Conservation (phyloP, 2,113 vertebrate species). For the Ursus arctos region DNA sequence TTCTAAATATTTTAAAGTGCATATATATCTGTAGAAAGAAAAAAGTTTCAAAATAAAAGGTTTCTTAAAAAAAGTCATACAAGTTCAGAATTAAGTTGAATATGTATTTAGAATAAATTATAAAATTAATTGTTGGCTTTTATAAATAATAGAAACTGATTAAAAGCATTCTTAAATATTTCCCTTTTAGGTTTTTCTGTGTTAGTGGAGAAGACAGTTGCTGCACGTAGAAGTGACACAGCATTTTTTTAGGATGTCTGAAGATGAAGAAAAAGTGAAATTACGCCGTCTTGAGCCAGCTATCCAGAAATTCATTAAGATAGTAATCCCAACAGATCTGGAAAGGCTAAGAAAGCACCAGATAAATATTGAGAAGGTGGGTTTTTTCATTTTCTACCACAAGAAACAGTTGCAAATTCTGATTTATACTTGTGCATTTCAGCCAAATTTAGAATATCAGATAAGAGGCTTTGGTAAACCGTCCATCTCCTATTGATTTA, state of each 20-base stretch:
- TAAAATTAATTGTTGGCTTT: constrained; percentile 50
- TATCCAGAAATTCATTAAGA: constrained; percentile 98
- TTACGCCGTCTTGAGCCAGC: constrained; percentile 95
- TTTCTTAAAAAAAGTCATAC: constrained; percentile 55
- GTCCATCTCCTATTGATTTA: constrained; percentile 35
- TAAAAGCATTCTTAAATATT: constrained; percentile 52
- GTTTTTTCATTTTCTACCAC: constrained; percentile 34
- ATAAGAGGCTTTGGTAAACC: constrained; percentile 60
- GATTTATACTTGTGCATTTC: background rate
- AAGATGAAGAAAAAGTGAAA: constrained; percentile 94
- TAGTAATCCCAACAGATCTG: constrained; percentile 97
- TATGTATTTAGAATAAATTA: constrained; percentile 55
- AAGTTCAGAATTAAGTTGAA: constrained; percentile 33
- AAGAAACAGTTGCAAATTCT: constrained; percentile 10
- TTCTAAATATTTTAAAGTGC: constrained; percentile 43
- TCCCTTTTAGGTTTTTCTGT: constrained; percentile 79
- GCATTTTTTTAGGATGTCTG: constrained; percentile 90
- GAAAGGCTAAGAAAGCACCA: constrained; percentile 97
- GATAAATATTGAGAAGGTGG: constrained; percentile 98
- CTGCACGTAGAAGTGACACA: constrained; percentile 54
- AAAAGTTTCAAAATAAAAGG: constrained; percentile 21
- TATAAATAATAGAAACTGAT: constrained; percentile 48
- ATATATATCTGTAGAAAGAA: constrained; percentile 13
- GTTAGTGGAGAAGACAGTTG: constrained; percentile 67
- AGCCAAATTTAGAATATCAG: constrained; percentile 44